Evolutionary conservation across 2,113 vertebrate species (phyloP).

Genomic region (Sapayoa aenigma): DNA sequence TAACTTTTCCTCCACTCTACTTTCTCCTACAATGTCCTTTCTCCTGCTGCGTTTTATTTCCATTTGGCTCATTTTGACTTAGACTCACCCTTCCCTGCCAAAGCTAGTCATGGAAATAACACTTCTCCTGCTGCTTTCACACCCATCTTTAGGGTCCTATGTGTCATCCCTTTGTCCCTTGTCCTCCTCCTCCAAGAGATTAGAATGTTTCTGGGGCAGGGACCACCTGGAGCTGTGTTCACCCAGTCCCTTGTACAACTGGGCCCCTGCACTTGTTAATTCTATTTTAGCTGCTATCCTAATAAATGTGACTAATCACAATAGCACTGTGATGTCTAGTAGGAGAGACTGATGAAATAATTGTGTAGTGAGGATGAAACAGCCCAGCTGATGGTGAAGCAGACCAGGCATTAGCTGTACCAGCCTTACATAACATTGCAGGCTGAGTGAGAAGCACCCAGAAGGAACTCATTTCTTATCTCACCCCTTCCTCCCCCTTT

Average conservation of each 20-base stretch:
- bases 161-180: neutral
- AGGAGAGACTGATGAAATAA: constrained; percentile 55
- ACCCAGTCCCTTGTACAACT: neutral
- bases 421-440: constrained; percentile 59
- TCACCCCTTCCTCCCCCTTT: constrained; percentile 21
- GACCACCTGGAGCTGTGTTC: neutral
- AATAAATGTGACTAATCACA: constrained; percentile 28
- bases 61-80: neutral
- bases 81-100: neutral
- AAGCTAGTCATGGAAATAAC: neutral
- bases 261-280: neutral
- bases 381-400: constrained; percentile 15
- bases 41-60: neutral
- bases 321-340: constrained; percentile 32
- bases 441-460: constrained; percentile 47
- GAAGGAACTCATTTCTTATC: constrained; percentile 25
- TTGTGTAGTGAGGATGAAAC: constrained; percentile 34
- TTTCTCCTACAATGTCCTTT: neutral
- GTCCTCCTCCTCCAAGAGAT: neutral
- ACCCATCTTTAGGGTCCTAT: neutral
- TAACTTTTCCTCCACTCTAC: neutral
- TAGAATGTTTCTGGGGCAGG: neutral
- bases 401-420: constrained; percentile 47
- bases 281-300: neutral
- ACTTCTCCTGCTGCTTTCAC: neutral